Evolutionary conservation across 2,113 vertebrate genomes (phyloP).

Genomic region (Amphiprion percula): DNA sequence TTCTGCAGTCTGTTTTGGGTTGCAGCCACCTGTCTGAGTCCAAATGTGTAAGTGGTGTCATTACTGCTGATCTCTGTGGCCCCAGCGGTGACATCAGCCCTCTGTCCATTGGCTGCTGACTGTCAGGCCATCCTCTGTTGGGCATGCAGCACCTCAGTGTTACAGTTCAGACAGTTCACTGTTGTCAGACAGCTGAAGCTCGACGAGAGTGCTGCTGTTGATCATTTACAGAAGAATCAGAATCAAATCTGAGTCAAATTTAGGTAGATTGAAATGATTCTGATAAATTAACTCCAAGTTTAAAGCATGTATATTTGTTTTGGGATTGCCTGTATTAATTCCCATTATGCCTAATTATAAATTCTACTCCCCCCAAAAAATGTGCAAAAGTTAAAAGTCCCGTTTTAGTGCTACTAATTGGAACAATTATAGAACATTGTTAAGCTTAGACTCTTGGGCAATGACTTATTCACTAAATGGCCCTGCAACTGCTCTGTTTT

Average conservation of each 20-base stretch:
- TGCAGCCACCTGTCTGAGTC: slow-evolving; percentile 4
- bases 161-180: slow-evolving; percentile 16
- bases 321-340: too few relatives aligned
- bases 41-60: slow-evolving; percentile 41
- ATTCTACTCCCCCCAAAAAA: too few relatives aligned
- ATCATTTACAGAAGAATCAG: background rate
- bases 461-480: too few relatives aligned
- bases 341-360: too few relatives aligned
- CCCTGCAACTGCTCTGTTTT: slow-evolving; percentile 1
- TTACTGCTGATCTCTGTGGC: slow-evolving; percentile 46
- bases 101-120: slow-evolving; percentile 66
- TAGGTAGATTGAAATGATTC: background rate
- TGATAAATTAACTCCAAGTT: background rate
- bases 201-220: background rate
- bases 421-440: too few relatives aligned
- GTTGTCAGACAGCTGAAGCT: slow-evolving; percentile 8
- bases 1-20: background rate
- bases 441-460: too few relatives aligned
- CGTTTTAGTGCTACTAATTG: too few relatives aligned
- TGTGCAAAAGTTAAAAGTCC: too few relatives aligned
- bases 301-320: too few relatives aligned
- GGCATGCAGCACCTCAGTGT: slow-evolving; percentile 53
- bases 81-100: slow-evolving; percentile 62
- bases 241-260: background rate
- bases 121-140: slow-evolving; percentile 62